Conservation (phyloP, 2,797 vertebrate species). For the Glyptemys insculpta region DNA sequence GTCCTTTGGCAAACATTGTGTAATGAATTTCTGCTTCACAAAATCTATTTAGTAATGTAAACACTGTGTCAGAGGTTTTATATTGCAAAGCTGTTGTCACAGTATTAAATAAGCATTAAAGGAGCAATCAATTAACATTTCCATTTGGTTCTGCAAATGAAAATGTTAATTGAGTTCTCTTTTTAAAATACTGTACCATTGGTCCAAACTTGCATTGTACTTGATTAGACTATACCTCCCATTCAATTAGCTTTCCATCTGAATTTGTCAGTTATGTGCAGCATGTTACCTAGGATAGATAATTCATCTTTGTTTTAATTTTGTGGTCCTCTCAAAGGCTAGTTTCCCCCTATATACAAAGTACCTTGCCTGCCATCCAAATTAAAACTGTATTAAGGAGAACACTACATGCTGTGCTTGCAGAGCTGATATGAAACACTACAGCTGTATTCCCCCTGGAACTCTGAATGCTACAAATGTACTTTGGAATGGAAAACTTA, state of each 20-base stretch:
- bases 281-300: accelerated
- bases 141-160: background rate
- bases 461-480: conserved; percentile 12
- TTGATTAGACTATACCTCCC: background rate
- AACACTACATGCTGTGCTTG: background rate
- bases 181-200: background rate
- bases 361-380: background rate
- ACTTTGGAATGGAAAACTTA: background rate
- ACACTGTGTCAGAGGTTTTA: background rate
- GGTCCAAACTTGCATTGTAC: background rate
- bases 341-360: accelerated
- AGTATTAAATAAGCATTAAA: background rate
- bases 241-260: background rate
- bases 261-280: accelerated
- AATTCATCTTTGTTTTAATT: background rate
- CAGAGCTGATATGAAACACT: background rate
- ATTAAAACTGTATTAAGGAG: background rate
- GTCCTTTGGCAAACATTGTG: background rate
- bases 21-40: background rate
- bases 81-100: background rate
- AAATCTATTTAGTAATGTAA: background rate
- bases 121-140: background rate
- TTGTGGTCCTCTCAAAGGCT: background rate
- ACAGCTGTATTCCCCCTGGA: conserved; percentile 58
- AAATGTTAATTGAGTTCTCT: background rate